Percentiles rank a stretch among this genome's conserved stretches.
phyloP scores from a whole-genome alignment of 2,797 vertebrate genomes.

The Spondyliosoma cantharus region DNA sequence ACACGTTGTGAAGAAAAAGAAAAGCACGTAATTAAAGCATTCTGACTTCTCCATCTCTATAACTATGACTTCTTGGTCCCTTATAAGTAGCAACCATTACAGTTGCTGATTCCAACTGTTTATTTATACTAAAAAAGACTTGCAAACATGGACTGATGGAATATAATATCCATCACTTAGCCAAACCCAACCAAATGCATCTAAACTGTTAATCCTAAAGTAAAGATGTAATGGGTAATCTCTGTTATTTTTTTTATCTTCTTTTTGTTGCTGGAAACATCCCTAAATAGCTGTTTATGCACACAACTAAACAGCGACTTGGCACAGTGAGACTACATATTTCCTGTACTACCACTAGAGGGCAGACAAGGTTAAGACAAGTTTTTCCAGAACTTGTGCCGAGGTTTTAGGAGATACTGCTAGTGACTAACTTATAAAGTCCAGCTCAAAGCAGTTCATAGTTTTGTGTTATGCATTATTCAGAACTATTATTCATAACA shows the following conservation, averaged over 20 bases:
- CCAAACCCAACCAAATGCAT: neutral
- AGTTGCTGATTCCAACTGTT: neutral
- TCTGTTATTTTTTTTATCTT: neutral
- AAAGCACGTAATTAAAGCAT: slow-evolving; percentile 38
- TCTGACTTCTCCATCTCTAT: slow-evolving; percentile 31
- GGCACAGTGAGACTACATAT: neutral
- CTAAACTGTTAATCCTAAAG: neutral
- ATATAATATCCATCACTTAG: no score
- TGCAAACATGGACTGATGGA: neutral
- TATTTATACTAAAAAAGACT: neutral
- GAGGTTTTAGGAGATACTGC: neutral
- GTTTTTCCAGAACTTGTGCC: neutral
- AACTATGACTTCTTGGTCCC: neutral
- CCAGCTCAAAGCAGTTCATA: neutral
- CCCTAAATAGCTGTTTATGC: neutral
- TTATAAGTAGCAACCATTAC: neutral
- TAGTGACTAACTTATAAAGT: neutral
- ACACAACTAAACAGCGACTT: neutral
- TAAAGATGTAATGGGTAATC: neutral
- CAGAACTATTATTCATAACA: neutral
- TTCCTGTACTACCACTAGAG: slow-evolving; percentile 62
- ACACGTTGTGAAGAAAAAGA: slow-evolving; percentile 55
- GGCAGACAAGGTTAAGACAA: slow-evolving; percentile 48
- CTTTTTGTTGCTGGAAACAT: neutral
- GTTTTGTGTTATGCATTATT: neutral